Conservation (phyloP, 1,140 invertebrate species). For the Odontomachus brunneus region DNA sequence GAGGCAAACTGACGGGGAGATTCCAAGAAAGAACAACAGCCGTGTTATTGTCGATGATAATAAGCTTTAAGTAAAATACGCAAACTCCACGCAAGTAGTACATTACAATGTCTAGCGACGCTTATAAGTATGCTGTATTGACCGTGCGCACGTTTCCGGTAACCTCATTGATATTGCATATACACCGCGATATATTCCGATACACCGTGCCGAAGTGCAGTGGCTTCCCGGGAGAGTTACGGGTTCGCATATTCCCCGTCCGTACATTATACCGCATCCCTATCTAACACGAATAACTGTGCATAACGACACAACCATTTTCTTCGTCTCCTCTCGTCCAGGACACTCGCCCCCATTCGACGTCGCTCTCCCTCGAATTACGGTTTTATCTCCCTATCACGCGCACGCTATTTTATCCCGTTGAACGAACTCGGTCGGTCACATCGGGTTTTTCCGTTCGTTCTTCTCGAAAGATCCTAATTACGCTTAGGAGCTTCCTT, state of each 20-base stretch:
- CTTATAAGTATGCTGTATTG: not conserved
- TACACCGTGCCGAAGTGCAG: not conserved
- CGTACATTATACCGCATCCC: not conserved
- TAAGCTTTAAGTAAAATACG: too few relatives aligned
- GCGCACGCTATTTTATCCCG: not conserved
- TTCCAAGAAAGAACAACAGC: too few relatives aligned
- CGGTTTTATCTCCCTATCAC: constrained; percentile 1
- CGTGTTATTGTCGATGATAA: too few relatives aligned
- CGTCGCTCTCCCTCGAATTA: not conserved
- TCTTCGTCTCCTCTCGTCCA: not conserved
- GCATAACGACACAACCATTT: not conserved
- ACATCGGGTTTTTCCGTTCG: not conserved
- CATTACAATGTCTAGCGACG: not conserved
- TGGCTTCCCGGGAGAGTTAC: not conserved
- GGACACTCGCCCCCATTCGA: not conserved
- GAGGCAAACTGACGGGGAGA: too few relatives aligned
- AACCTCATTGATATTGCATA: constrained; percentile 4
- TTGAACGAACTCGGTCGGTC: constrained; percentile 16
- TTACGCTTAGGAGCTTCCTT: constrained; percentile 11
- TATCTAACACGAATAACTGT: not conserved
- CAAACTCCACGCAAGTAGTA: too few relatives aligned
- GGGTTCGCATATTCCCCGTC: not conserved
- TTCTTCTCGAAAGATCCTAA: constrained; percentile 4
- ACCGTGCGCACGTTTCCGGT: not conserved
- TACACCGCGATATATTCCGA: constrained; percentile 24